Evolutionary conservation across 1,140 invertebrate species (phyloP).

Genomic region (Centruroides sculpturatus): DNA sequence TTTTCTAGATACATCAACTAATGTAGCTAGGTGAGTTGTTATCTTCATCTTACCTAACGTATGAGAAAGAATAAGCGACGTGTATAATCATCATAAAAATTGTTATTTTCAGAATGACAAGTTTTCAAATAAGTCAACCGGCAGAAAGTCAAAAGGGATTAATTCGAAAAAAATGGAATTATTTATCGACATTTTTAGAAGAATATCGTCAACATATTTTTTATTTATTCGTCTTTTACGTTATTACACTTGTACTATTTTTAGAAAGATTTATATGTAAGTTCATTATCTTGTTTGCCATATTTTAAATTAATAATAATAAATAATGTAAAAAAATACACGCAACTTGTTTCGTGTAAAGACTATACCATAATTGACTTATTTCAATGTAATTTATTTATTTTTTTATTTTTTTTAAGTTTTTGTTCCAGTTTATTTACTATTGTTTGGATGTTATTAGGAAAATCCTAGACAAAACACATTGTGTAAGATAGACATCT

Average conservation of each 20-base stretch:
- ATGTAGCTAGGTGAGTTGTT: constrained; percentile 47
- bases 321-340: too few species aligned
- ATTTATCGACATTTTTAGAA: constrained; percentile 77
- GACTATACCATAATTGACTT: too few species aligned
- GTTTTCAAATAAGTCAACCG: constrained; percentile 71
- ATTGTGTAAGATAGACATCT: too few species aligned
- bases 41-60: too few species aligned
- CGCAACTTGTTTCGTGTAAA: too few species aligned
- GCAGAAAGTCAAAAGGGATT: constrained; percentile 55
- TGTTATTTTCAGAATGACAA: constrained; percentile 57
- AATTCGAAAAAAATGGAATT: constrained; percentile 62
- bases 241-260: constrained; percentile 83
- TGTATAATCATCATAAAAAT: too few species aligned
- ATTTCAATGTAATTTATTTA: not conserved
- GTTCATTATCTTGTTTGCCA: not conserved
- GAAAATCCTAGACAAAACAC: too few species aligned
- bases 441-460: too few species aligned
- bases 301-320: too few species aligned
- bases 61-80: too few species aligned
- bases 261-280: constrained; percentile 75
- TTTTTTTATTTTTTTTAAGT: not conserved
- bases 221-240: constrained; percentile 92
- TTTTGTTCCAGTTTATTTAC: too few species aligned
- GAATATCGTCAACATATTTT: constrained; percentile 98
- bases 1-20: constrained; percentile 84